Conservation (phyloP, 1,140 invertebrate genomes). For the Paraescarpia echinospica region DNA sequence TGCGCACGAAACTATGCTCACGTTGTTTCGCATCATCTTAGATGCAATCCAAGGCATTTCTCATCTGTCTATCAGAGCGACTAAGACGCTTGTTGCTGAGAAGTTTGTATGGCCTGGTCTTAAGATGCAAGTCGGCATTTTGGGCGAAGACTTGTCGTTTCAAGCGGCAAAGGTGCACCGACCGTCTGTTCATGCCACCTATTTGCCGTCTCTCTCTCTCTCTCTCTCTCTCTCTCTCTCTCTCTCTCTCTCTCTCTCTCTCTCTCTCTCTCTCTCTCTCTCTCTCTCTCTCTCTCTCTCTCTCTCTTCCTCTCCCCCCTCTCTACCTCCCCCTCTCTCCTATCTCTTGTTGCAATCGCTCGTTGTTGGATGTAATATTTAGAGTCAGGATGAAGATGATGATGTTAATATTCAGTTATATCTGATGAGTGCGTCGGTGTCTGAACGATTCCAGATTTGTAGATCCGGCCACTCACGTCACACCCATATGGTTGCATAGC, state of each 20-base stretch:
- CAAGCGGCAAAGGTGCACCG: conserved; percentile 12
- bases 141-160: background rate
- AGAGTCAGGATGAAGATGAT: too few relatives aligned
- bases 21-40: background rate
- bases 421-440: too few relatives aligned
- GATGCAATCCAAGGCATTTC: background rate
- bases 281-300: conserved; percentile 19
- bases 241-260: background rate
- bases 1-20: too few relatives aligned
- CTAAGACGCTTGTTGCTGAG: background rate
- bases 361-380: too few relatives aligned
- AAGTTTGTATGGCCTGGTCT: background rate
- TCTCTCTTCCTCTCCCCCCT: conserved; percentile 7
- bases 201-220: background rate
- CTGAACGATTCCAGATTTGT: too few relatives aligned
- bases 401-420: too few relatives aligned
- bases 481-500: too few relatives aligned
- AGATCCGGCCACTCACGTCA: too few relatives aligned
- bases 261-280: conserved; percentile 23
- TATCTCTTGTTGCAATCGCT: background rate
- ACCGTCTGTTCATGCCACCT: background rate
- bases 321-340: too few relatives aligned
- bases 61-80: conserved; percentile 5
- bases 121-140: conserved; percentile 8
- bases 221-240: background rate